These are phyloP conservation scores for Drosophila sulfurigaster DNA, from an alignment of 1,140 invertebrate genomes.

Conservation along the genomic window DNA sequence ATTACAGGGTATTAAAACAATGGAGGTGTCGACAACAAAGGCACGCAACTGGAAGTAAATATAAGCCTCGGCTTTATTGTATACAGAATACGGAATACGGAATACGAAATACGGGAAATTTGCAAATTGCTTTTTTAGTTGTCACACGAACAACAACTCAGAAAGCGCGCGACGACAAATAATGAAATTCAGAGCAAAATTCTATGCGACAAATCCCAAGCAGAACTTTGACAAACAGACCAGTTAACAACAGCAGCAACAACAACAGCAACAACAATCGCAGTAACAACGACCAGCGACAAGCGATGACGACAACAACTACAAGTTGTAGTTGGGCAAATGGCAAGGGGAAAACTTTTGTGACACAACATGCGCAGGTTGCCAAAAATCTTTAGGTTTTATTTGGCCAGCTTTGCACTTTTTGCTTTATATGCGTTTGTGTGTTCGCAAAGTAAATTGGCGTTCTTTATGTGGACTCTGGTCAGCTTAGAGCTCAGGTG, in stretches of 20 bases:
- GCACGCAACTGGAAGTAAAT: slow-evolving; percentile 8
- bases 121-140: slow-evolving; percentile 50
- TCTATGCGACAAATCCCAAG: slow-evolving; percentile 53
- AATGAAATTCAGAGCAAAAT: slow-evolving; percentile 67
- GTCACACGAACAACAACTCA: slow-evolving; percentile 12
- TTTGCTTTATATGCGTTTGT: neutral
- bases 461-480: slow-evolving; percentile 19
- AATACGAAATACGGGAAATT: slow-evolving; percentile 22
- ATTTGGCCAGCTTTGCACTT: slow-evolving; percentile 20
- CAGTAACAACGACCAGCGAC: neutral
- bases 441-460: slow-evolving; percentile 19
- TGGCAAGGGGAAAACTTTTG: slow-evolving; percentile 33
- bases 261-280: neutral
- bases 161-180: slow-evolving; percentile 32
- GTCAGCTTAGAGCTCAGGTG: slow-evolving; percentile 15
- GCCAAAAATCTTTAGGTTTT: slow-evolving; percentile 17
- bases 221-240: slow-evolving; percentile 53
- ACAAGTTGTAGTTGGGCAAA: neutral
- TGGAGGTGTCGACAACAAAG: neutral
- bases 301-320: neutral
- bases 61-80: slow-evolving; percentile 37
- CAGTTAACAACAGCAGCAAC: slow-evolving; percentile 19
- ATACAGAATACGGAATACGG: slow-evolving; percentile 11
- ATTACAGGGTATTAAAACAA: slow-evolving; percentile 10
- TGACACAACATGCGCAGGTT: slow-evolving; percentile 13